These are phyloP conservation scores for Sceliomorpha sp. DNA, from an alignment of 2,888 invertebrate genomes.

Conservation along the genomic window DNA sequence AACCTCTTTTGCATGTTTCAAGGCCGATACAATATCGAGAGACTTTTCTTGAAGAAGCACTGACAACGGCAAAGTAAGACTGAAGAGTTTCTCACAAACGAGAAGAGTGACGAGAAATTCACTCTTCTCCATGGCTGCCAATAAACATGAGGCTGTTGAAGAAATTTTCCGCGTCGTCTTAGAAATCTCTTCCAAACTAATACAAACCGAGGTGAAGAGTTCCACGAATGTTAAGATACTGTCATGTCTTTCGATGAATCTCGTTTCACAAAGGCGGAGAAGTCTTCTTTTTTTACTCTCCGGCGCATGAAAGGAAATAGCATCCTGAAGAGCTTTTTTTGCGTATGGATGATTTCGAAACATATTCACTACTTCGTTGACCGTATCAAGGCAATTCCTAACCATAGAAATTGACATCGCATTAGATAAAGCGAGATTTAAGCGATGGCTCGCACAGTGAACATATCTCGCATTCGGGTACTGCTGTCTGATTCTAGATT, in stretches of 20 bases:
- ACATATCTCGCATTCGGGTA: conserved; percentile 60
- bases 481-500: conserved; percentile 60
- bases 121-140: conserved; percentile 56
- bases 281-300: conserved; percentile 23
- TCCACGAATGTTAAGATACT: conserved; percentile 19
- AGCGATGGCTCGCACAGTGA: conserved; percentile 63
- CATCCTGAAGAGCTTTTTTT: conserved; percentile 18
- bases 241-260: conserved; percentile 28
- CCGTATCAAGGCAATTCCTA: conserved; percentile 9
- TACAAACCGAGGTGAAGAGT: conserved; percentile 14
- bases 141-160: conserved; percentile 56
- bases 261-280: conserved; percentile 16
- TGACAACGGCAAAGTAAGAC: no score
- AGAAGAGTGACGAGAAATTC: no score
- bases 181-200: conserved; percentile 20
- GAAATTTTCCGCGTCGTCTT: conserved; percentile 4
- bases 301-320: neutral
- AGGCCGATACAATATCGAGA: no score
- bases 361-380: conserved; percentile 13
- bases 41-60: no score
- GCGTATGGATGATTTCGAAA: conserved; percentile 21
- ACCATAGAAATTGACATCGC: conserved; percentile 14
- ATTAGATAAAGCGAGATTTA: conserved; percentile 60
- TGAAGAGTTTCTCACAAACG: no score
- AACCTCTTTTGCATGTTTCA: no score